These are phyloP conservation scores for Chelonia mydas DNA, from an alignment of 2,797 vertebrate genomes.

Conservation along the genomic window DNA sequence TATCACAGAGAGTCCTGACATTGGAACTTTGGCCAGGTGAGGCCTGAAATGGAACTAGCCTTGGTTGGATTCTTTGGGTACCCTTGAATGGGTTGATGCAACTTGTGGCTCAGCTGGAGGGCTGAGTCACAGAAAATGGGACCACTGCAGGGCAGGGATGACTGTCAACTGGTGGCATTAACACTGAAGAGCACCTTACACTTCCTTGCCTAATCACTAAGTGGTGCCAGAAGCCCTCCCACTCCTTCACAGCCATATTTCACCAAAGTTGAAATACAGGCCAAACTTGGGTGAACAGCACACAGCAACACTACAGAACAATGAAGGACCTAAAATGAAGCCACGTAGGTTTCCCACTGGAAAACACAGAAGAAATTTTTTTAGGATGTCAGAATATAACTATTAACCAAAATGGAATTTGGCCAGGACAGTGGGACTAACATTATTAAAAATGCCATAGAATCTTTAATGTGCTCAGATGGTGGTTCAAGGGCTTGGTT, in stretches of 20 bases:
- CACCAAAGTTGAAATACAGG: background rate
- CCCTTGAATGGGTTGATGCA: background rate
- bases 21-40: background rate
- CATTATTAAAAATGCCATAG: fast-evolving
- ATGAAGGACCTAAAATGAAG: background rate
- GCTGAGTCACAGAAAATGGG: background rate
- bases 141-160: background rate
- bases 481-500: background rate
- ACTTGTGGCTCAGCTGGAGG: background rate
- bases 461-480: background rate
- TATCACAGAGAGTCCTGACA: background rate
- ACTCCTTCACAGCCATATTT: background rate
- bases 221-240: background rate
- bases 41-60: background rate
- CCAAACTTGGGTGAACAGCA: background rate
- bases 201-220: background rate
- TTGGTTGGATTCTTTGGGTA: background rate
- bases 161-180: background rate
- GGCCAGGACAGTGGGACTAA: background rate
- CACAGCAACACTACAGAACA: background rate
- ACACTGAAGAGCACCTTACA: background rate
- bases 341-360: background rate
- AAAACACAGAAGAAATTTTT: background rate
- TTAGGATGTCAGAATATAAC: background rate
- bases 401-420: background rate